These are phyloP conservation scores for Rhingia campestris DNA, from an alignment of 2,888 invertebrate species.

Conservation along the genomic window DNA sequence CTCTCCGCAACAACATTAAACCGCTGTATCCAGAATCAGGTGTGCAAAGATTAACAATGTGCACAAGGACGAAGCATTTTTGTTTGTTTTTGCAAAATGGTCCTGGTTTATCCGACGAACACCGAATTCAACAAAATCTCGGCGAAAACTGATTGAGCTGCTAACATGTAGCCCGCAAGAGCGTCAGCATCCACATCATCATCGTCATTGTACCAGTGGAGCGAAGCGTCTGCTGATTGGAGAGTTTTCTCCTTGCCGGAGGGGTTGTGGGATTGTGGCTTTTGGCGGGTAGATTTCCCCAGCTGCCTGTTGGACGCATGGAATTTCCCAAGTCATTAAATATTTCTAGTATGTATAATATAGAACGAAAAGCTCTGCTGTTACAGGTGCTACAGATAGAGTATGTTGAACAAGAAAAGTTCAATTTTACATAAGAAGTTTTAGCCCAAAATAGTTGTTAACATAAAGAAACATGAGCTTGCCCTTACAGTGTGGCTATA, in stretches of 20 bases:
- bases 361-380: neutral
- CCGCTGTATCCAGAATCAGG: slow-evolving; percentile 26
- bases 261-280: neutral
- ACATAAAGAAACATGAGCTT: no score
- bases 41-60: slow-evolving; percentile 13
- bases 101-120: slow-evolving; percentile 34
- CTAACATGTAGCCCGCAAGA: slow-evolving; percentile 63
- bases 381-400: neutral
- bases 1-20: slow-evolving; percentile 47
- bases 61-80: slow-evolving; percentile 42
- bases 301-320: neutral
- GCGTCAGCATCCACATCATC: slow-evolving; percentile 14
- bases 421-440: no score
- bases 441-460: no score
- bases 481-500: no score
- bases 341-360: neutral
- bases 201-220: no score
- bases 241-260: neutral
- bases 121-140: slow-evolving; percentile 61
- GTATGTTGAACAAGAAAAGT: no score
- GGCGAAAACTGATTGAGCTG: slow-evolving; percentile 65
- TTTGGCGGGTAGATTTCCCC: neutral
- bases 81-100: slow-evolving; percentile 14
- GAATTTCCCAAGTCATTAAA: no score
- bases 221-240: neutral